Percentiles rank a stretch among this genome's conserved stretches.
phyloP scores from a whole-genome alignment of 2,888 invertebrate genomes.

The Ectemnius continuus region DNA sequence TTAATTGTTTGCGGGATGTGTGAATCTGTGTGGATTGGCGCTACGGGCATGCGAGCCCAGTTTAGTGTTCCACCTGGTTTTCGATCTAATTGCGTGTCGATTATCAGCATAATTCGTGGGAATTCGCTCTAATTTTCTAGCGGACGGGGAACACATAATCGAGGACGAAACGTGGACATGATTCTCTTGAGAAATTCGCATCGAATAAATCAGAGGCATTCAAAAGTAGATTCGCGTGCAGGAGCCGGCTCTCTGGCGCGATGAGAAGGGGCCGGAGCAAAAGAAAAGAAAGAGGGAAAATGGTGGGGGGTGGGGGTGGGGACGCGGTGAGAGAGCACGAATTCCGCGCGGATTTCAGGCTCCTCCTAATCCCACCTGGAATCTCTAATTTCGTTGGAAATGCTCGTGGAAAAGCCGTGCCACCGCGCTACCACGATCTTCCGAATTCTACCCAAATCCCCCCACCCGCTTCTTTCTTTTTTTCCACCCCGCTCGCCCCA shows the following conservation, averaged over 20 bases:
- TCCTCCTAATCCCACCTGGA: constrained; percentile 45
- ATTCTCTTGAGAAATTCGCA: background rate
- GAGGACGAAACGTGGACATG: background rate
- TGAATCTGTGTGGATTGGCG: no score
- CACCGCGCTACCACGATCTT: constrained; percentile 4
- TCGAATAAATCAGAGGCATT: background rate
- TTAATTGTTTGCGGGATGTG: no score
- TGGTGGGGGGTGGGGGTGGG: background rate
- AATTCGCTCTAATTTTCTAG: no score
- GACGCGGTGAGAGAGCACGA: constrained; percentile 11
- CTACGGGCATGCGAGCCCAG: no score
- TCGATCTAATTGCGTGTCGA: no score
- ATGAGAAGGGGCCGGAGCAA: background rate
- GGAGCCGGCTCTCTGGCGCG: background rate
- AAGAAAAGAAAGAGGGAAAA: constrained; percentile 1
- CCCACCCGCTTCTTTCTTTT: no score
- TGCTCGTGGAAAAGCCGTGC: constrained; percentile 27
- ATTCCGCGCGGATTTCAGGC: constrained; percentile 40
- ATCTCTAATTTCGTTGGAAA: constrained; percentile 53
- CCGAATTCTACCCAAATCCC: constrained; percentile 31
- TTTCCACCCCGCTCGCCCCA: constrained; percentile 17
- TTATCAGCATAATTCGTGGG: no score
- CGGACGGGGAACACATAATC: no score
- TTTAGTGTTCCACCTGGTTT: no score
- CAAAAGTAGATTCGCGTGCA: background rate